These are phyloP conservation scores for Marcusenius ussheri DNA, from an alignment of 2,113 vertebrate species.

Conservation along the genomic window DNA sequence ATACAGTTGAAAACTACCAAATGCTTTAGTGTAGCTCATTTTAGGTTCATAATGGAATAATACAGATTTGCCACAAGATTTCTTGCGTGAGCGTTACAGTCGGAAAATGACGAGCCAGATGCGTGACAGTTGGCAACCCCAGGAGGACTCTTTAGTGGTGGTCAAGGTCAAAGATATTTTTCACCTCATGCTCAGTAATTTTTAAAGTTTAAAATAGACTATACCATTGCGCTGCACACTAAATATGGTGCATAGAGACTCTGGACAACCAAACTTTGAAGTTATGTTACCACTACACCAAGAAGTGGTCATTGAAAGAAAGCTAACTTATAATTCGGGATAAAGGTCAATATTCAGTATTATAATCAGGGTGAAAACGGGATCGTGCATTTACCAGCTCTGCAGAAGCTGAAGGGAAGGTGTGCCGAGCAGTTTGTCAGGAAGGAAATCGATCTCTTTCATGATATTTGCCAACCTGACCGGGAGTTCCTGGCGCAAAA, in stretches of 20 bases:
- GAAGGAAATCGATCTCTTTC: conserved; percentile 91
- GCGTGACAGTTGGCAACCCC: background rate
- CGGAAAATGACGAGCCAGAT: no score
- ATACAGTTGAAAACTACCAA: no score
- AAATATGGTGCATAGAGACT: background rate
- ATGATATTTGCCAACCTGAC: conserved; percentile 94
- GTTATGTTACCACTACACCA: background rate
- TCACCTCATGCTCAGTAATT: background rate
- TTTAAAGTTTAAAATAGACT: background rate
- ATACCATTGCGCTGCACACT: background rate
- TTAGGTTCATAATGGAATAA: no score
- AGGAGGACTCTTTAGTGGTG: background rate
- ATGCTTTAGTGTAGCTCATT: no score
- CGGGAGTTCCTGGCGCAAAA: conserved; percentile 90
- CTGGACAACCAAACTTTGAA: background rate
- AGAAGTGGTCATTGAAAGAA: background rate
- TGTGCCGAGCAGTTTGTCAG: conserved; percentile 75
- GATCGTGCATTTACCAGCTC: conserved; percentile 70
- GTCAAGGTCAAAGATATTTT: conserved; percentile 2
- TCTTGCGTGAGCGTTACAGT: no score
- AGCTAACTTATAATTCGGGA: background rate
- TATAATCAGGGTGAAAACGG: background rate
- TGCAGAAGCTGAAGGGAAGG: conserved; percentile 84
- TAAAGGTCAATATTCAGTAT: background rate
- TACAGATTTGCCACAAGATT: no score